Base-by-base conservation (phyloP, 2,888 invertebrate genomes). In the Fragum fragum region DNA sequence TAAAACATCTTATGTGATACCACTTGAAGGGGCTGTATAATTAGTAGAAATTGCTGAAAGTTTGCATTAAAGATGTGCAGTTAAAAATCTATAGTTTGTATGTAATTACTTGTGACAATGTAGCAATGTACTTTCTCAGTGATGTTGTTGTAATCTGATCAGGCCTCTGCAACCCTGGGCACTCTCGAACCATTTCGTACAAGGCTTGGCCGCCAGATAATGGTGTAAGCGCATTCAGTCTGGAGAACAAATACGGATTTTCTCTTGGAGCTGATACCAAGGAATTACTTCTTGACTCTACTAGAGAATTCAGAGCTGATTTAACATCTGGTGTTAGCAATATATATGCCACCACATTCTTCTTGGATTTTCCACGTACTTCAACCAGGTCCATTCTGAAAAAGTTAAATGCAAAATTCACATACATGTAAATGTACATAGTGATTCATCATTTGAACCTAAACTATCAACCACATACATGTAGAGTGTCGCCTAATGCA, bases 151-250 rank as follows among this genome's bases (percentile, higher is more conserved):
- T 70, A 28, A 70, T 70, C 52, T 23, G n/a, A 42, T 70, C 70
- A 70, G 70, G 70, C 70, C 52, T 70, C 70, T 70, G 70, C 70
- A 42, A 52, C 47, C 70, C 70, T 32, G 70, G 70, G 26, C 70
- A 70, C 47, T 70, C 70, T 70, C 70, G 47, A 70, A 70, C 70
- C 28, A 70, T 42, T 52, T 70, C 70, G 32, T 70, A 70, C 28
- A 70, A 23, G 47, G 70, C 70, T 70, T 52, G 70, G 47, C 70
- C 26, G 23, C 70, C 70, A 70, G 70, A 52, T 52, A 70, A 70
- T 70, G 70, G 70, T 52, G 70, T 70, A 52, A 42, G 18, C 21
- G 69, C 69, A 70, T 70, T 70, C n/a, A 70, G 53, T 70, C 70
- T 70, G 47, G 70, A 42, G 70, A 70, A 70, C 47, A 70, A 32